Evolutionary conservation across 2,113 vertebrate genomes (phyloP).

Genomic region (Pluvialis apricaria): DNA sequence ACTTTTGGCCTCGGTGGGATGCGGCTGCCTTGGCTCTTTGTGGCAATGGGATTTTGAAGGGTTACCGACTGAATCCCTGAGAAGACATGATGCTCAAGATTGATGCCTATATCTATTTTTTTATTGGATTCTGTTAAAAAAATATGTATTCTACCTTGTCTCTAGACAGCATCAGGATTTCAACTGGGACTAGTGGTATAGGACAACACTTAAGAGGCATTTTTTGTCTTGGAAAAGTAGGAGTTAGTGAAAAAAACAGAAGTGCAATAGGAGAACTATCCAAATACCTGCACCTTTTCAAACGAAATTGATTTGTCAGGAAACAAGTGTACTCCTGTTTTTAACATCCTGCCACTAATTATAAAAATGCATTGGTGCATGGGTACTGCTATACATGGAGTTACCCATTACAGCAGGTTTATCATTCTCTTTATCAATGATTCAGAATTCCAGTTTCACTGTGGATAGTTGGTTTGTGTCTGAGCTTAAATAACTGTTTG

Average conservation of each 20-base stretch:
- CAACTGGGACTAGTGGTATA: background rate
- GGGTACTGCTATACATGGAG: background rate
- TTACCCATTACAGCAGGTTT: background rate
- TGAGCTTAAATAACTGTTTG: background rate
- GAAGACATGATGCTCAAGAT: background rate
- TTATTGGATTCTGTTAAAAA: background rate
- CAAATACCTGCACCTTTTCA: background rate
- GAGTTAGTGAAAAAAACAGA: background rate
- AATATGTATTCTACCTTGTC: background rate
- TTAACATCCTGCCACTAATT: background rate
- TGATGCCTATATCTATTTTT: background rate
- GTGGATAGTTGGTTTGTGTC: background rate
- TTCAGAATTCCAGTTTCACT: background rate
- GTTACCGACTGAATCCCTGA: background rate
- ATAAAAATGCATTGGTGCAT: background rate
- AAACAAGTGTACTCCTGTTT: background rate
- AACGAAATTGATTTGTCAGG: background rate
- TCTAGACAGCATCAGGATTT: background rate
- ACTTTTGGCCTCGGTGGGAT: background rate
- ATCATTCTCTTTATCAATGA: background rate
- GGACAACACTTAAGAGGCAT: background rate
- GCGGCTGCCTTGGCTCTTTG: background rate
- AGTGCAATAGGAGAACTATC: background rate
- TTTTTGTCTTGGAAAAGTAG: background rate
- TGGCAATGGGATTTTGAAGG: background rate